Evolutionary conservation across 2,888 invertebrate species (phyloP).

Genomic region (Macaria liturata): DNA sequence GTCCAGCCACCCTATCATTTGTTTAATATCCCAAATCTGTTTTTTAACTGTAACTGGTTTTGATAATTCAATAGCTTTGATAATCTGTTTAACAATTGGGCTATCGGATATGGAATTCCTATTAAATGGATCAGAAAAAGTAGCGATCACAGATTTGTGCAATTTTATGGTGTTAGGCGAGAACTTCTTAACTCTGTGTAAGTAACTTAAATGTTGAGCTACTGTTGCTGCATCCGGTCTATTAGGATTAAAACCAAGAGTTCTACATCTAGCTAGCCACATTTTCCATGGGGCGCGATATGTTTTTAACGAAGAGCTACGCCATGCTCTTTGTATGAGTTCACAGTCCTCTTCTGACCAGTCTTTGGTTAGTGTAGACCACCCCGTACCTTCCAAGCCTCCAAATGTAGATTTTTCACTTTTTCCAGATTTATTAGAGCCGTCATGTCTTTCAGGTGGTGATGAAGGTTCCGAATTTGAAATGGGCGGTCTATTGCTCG

Average conservation of each 20-base stretch:
- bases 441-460: constrained; percentile 22
- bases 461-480: constrained; percentile 21
- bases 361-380: constrained; percentile 15
- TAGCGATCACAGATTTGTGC: neutral
- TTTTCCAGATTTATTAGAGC: constrained; percentile 8
- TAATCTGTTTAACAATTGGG: neutral
- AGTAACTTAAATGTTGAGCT: neutral
- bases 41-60: neutral
- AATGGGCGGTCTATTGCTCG: constrained; percentile 26
- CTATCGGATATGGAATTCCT: neutral
- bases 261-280: neutral
- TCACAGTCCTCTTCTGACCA: constrained; percentile 12
- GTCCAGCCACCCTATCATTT: neutral
- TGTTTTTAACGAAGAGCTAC: constrained; percentile 31
- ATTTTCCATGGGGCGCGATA: neutral
- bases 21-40: neutral
- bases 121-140: neutral
- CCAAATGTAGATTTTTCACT: constrained; percentile 21
- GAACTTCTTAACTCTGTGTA: neutral
- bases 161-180: neutral
- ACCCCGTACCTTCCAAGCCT: constrained; percentile 35
- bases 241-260: neutral
- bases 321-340: constrained; percentile 25
- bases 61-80: neutral
- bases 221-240: neutral